Percentiles rank a stretch among this genome's conserved stretches.
phyloP scores from a whole-genome alignment of 2,888 invertebrate species.

The Acleris laterana region DNA sequence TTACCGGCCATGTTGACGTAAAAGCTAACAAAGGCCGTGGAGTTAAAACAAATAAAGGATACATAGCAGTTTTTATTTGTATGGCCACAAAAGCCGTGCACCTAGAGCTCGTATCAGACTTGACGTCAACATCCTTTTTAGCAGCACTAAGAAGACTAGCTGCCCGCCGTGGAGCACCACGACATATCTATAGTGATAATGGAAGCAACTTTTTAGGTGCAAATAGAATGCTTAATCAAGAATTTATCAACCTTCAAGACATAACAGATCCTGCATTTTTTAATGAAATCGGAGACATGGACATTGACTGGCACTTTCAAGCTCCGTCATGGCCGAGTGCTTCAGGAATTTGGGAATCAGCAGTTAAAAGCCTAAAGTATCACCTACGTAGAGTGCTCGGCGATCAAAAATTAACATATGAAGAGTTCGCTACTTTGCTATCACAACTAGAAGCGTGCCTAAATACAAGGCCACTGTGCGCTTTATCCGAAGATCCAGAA shows the following conservation, averaged over 20 bases:
- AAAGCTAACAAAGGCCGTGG: background rate
- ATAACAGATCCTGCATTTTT: background rate
- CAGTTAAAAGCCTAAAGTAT: background rate
- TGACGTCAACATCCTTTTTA: background rate
- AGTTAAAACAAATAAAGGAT: background rate
- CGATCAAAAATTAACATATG: background rate
- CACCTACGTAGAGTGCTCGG: background rate
- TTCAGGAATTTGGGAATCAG: background rate
- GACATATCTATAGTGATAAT: background rate
- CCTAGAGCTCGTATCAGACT: background rate
- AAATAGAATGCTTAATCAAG: background rate
- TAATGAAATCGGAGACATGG: too few relatives aligned
- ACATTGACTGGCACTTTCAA: background rate
- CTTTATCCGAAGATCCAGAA: background rate
- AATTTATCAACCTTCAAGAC: background rate
- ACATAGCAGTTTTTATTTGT: background rate
- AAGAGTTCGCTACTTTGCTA: background rate
- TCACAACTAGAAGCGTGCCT: background rate
- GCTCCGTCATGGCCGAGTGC: background rate
- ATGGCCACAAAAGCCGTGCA: conserved; percentile 1
- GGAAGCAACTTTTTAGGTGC: background rate
- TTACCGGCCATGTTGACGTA: background rate
- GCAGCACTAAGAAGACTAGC: background rate
- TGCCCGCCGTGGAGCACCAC: background rate
- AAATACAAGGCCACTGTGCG: conserved; percentile 1